Base-by-base conservation (phyloP, 2,797 vertebrate genomes). In the Neoniphon sammara region DNA sequence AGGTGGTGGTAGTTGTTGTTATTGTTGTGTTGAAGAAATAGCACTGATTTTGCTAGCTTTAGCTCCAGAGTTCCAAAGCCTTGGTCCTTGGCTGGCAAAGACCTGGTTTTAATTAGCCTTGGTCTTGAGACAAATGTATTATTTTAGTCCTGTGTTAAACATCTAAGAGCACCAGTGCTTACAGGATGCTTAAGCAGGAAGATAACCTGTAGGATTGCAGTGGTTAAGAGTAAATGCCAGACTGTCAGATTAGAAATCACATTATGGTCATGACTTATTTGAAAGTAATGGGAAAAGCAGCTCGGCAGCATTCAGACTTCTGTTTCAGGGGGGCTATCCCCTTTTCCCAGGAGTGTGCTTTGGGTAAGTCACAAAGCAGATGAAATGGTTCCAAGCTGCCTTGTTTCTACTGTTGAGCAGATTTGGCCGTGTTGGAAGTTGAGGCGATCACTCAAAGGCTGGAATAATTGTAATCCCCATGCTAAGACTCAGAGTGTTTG, bases 231-330 rank as follows among this genome's bases (percentile, higher is more conserved):
- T 42, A 57, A 75, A 79, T 57, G 52, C 60, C 39, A 70, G 72
- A 31, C 47, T 66, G 54, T 62, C 53, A 64, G 59, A 63, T 74
- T 73, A 68, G 42, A 75, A 78, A 80, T 68, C 63, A 12, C 30
- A 49, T 75, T 81, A 76, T 27, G 30, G 69, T 56, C 11, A 8
- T 50, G 44, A 68, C 25, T 62, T 72, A 31, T 23, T 39, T 54
- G 59, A 67, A 63, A 58, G 57, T 75, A 80, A 84, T 66, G 52
- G 47, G 39, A 55, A 44, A 62, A 64, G 47, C 66, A 36, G 54
- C 73, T 69, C 27, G 12, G 56, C 49, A 66, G 65, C 54, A 73
- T 56, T 80, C 42, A 23, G 21, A 58, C 17, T 0, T 72, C 30
- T 18, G 46, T 77, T 82, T 78, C n/a, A 54, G 30, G 23, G 25